Conservation (phyloP, 1,140 invertebrate genomes). For the Lepidurus couesii region DNA sequence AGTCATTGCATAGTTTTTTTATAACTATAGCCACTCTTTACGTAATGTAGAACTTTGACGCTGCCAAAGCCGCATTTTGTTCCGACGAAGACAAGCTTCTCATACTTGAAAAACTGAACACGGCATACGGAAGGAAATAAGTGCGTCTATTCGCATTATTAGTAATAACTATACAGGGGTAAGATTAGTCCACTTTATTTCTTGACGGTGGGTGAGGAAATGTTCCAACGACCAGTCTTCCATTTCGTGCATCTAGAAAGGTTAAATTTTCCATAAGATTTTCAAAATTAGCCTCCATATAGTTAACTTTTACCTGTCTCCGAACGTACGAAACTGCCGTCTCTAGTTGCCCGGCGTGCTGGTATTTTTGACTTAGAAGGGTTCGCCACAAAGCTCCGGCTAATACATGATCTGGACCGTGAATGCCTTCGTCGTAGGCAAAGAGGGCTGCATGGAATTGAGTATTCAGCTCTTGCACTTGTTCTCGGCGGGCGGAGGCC, state of each 20-base stretch:
- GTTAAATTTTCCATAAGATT: neutral
- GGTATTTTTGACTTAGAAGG: conserved; percentile 53
- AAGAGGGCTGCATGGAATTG: conserved; percentile 78
- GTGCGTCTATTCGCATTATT: neutral
- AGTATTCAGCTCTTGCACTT: conserved; percentile 52
- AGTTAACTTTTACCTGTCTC: conserved; percentile 39
- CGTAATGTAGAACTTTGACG: conserved; percentile 49
- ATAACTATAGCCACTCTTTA: conserved; percentile 33
- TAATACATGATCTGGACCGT: conserved; percentile 62
- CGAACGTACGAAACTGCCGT: conserved; percentile 40
- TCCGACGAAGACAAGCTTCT: conserved; percentile 47
- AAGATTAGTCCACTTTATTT: neutral
- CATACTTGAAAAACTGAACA: conserved; percentile 43
- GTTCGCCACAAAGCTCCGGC: conserved; percentile 77
- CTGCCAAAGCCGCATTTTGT: conserved; percentile 48
- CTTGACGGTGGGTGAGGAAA: neutral
- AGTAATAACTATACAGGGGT: neutral
- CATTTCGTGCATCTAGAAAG: neutral
- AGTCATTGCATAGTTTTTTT: conserved; percentile 25
- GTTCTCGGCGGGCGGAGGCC: conserved; percentile 38
- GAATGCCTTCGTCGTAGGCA: conserved; percentile 77
- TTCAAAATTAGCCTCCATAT: neutral
- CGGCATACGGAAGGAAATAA: conserved; percentile 37
- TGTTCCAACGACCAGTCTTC: neutral
- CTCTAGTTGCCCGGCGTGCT: conserved; percentile 38